A percentile compares a stretch with the other conserved stretches of the same genome.
Evolutionary conservation across 2,888 invertebrate genomes (phyloP).

Genomic region (Frankliniella fusca): DNA sequence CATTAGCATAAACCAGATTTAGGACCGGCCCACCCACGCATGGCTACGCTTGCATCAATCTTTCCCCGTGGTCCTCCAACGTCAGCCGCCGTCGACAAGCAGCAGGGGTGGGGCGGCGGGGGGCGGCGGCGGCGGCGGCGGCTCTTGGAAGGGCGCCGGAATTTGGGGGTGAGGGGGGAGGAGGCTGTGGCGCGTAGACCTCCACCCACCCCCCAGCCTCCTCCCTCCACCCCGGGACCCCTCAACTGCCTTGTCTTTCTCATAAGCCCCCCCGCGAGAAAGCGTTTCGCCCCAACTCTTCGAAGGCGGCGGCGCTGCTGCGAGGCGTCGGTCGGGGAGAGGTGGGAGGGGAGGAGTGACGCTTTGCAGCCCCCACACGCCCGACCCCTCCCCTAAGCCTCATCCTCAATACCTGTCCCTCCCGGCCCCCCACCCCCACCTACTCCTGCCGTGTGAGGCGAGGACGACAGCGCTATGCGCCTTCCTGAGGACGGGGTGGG

Average conservation of each 20-base stretch:
- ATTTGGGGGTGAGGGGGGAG: background rate
- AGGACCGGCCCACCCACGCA: background rate
- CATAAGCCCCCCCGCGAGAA: background rate
- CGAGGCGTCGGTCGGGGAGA: too few species aligned
- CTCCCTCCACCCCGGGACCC: background rate
- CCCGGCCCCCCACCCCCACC: background rate
- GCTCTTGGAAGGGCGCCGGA: background rate
- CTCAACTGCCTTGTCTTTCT: background rate
- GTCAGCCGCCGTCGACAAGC: background rate
- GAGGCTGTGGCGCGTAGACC: background rate
- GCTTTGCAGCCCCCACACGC: too few species aligned
- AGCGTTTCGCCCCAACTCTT: too few species aligned
- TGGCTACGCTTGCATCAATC: background rate
- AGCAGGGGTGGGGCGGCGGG: background rate
- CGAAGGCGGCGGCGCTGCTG: too few species aligned
- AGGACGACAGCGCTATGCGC: too few species aligned
- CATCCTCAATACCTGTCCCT: background rate
- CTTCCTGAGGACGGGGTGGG: too few species aligned
- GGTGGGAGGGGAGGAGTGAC: too few species aligned
- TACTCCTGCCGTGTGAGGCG: too few species aligned
- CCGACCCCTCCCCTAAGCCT: background rate
- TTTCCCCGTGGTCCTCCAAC: background rate
- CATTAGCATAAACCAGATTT: slow-evolving; percentile 19
- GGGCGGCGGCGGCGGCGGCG: background rate
- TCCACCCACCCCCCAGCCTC: too few species aligned